Base-by-base conservation (phyloP, 2,113 vertebrate species). In the Thomomys bottae region DNA sequence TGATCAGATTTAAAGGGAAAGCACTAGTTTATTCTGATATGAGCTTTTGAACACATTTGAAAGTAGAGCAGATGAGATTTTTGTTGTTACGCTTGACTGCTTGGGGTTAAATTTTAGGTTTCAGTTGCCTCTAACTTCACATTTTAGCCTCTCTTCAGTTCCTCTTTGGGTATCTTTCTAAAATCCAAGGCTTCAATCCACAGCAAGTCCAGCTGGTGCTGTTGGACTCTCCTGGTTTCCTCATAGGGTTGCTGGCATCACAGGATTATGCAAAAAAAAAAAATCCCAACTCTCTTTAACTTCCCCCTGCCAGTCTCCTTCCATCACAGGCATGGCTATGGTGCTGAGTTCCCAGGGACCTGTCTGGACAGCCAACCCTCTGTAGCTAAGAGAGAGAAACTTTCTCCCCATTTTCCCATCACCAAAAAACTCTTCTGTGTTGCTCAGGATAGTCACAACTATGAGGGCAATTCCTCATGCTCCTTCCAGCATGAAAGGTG, bases 11-110 rank as follows among this genome's bases (percentile, higher is more conserved):
- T 82, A 86, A 91, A 84, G 36, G 40, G 26, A 63, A 73, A 15
- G 87, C 32, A 79, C 49, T 76, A n/a, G 8, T 88, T 67, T 42
- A 87, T 63, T 76, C 40, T 67, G 38, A 84, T 49, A 84, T 93
- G 88, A 86, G 34, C 32, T 89, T 82, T 87, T 20, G n/a, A 67
- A 84, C 3, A 66, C 18, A 64, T 23, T n/a, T n/a, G 20, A 42
- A 91, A 75, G 30, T 23, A 21, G 34, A 54, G 8, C 68, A 8
- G 34, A 66, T 15, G n/a, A 59, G 71, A 4, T 64, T 49, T 9
- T 75, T 59, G 49, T 68, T 64, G 20, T 70, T 34, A 54, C 49
- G 2, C 59, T 84, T 79, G 21, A 40, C 18, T 61, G 78, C 38
- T 32, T 8, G 4, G 21, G 26, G 17, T 32, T 15, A 57, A 76